A percentile compares a stretch with the other conserved stretches of the same genome.
phyloP scores from a whole-genome alignment of 2,888 invertebrate genomes.

The Nemurella pictetii region DNA sequence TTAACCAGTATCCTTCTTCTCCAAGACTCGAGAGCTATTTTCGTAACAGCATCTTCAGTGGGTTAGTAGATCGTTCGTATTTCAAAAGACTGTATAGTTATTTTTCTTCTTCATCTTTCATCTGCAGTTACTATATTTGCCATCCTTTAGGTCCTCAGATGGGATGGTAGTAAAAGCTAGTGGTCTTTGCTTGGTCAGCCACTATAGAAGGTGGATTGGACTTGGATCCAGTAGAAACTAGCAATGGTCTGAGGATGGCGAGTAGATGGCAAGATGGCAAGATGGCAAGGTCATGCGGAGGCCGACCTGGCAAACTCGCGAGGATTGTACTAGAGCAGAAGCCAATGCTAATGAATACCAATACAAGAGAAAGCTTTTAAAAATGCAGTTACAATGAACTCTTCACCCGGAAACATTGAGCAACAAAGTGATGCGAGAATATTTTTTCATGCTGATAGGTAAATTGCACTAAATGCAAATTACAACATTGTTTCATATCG shows the following conservation, averaged over 20 bases:
- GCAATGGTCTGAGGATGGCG: not conserved
- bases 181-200: not conserved
- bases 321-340: not conserved
- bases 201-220: no score
- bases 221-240: no score
- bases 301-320: not conserved
- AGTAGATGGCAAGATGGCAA: not conserved
- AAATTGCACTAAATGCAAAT: not conserved
- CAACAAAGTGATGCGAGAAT: not conserved
- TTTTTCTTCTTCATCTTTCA: not conserved
- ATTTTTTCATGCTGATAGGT: not conserved
- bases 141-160: not conserved
- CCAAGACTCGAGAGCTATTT: constrained; percentile 5
- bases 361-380: constrained; percentile 26
- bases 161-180: not conserved
- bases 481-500: no score
- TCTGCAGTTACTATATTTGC: not conserved
- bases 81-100: not conserved
- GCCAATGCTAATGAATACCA: constrained; percentile 23
- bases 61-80: constrained; percentile 13
- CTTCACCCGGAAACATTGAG: constrained; percentile 14
- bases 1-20: not conserved
- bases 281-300: constrained; percentile 3
- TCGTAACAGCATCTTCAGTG: constrained; percentile 10
- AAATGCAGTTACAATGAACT: constrained; percentile 28